Evolutionary conservation across 2,797 vertebrate species (phyloP).

Genomic region (Hypotaenidia philippensis): DNA sequence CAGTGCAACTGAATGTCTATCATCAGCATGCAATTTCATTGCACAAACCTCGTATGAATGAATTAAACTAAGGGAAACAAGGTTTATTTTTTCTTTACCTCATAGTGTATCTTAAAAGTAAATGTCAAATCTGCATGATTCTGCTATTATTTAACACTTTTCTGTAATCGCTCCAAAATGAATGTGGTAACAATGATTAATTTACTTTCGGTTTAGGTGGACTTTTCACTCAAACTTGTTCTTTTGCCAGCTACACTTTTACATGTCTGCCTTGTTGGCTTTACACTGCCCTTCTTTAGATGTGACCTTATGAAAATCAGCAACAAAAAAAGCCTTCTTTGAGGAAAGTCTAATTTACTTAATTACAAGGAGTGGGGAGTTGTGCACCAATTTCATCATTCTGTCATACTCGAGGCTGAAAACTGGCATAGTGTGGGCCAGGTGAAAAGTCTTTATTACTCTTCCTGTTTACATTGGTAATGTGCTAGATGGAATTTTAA

Average conservation of each 20-base stretch:
- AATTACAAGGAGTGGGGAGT: conserved; percentile 22
- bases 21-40: neutral
- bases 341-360: conserved; percentile 20
- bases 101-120: neutral
- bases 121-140: neutral
- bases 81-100: neutral
- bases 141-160: neutral
- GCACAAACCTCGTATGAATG: neutral
- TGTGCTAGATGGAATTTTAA: neutral
- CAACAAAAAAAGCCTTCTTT: conserved; percentile 21
- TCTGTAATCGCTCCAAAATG: neutral
- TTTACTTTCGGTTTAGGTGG: neutral
- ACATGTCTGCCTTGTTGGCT: neutral
- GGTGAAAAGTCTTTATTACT: conserved; percentile 8
- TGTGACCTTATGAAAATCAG: conserved; percentile 3
- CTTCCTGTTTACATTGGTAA: conserved; percentile 25
- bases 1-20: neutral
- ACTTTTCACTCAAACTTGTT: neutral
- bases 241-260: neutral
- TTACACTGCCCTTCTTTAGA: conserved; percentile 8
- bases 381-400: conserved; percentile 2
- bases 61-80: neutral
- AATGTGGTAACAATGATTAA: conserved; percentile 2
- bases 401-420: neutral
- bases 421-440: neutral